These are phyloP conservation scores for Myioborus miniatus DNA, from an alignment of 2,797 vertebrate species.

Conservation along the genomic window DNA sequence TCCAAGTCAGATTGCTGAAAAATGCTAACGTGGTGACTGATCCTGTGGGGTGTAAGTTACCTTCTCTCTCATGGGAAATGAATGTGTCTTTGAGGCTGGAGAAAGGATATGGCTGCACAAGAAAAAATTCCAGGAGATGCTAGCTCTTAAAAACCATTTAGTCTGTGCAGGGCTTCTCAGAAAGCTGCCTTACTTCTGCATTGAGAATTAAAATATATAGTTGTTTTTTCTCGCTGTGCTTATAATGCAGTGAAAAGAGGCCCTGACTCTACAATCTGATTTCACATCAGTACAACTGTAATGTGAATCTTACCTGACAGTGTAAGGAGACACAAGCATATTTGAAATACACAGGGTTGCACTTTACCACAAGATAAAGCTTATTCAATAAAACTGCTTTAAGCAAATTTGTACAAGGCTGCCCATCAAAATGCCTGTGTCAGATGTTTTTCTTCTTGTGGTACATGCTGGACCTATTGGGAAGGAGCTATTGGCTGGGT, in stretches of 20 bases:
- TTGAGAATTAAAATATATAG: background rate
- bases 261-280: background rate
- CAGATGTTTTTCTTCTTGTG: background rate
- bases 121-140: background rate
- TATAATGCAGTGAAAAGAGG: background rate
- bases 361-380: background rate
- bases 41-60: background rate
- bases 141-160: background rate
- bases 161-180: background rate
- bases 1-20: conserved; percentile 7
- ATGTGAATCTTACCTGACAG: background rate
- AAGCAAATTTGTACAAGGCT: background rate
- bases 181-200: background rate
- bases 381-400: background rate
- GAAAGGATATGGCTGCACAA: background rate
- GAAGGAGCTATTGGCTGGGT: background rate
- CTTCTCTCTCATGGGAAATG: background rate
- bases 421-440: background rate
- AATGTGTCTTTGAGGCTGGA: background rate
- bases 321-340: background rate
- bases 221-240: background rate
- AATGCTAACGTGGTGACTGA: background rate
- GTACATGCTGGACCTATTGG: background rate
- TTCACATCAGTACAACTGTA: background rate
- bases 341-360: background rate